Conservation (phyloP, 2,888 invertebrate species). For the Spilarctia lutea region DNA sequence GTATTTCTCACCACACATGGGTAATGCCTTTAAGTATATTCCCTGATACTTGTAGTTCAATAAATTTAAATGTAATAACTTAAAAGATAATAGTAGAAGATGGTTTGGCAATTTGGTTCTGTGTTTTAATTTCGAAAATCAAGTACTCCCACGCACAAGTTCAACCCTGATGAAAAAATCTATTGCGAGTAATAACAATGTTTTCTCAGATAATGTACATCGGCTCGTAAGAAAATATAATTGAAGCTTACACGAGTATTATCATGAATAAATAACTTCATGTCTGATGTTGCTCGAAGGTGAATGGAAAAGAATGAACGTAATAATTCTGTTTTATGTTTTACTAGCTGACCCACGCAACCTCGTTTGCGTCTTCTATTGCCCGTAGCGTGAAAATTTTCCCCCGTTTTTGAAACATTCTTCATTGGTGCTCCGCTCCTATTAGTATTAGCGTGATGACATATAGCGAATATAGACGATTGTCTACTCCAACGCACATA, state of each 20-base stretch:
- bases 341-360: no score
- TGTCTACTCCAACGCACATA: no score
- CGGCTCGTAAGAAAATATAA: slow-evolving; percentile 13
- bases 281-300: neutral
- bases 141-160: neutral
- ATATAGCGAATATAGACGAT: no score
- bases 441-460: no score
- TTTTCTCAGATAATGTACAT: neutral
- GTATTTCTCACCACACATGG: neutral
- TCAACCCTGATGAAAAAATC: neutral
- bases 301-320: slow-evolving; percentile 16
- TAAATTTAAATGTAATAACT: neutral
- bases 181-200: slow-evolving; percentile 4
- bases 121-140: neutral
- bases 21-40: neutral
- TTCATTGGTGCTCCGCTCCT: no score
- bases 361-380: no score
- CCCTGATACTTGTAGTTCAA: neutral
- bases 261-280: slow-evolving; percentile 21
- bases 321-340: slow-evolving; percentile 12
- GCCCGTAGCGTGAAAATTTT: no score
- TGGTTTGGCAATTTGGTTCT: neutral
- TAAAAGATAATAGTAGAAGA: neutral
- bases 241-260: slow-evolving; percentile 12
- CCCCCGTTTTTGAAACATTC: no score